Base-by-base conservation (phyloP, 2,113 vertebrate genomes). In the Numida meleagris region DNA sequence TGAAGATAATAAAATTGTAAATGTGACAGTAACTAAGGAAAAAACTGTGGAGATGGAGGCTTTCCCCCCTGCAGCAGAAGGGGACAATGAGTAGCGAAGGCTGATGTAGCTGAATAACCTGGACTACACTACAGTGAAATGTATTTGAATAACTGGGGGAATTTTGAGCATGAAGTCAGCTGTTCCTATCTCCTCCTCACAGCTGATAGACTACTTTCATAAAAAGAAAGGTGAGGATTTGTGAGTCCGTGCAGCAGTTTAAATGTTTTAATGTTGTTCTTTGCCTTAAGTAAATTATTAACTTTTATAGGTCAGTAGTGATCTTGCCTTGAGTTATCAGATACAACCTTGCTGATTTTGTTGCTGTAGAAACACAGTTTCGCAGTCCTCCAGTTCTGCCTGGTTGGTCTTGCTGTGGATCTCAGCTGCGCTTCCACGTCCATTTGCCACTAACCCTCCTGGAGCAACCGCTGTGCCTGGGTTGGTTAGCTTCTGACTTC, bases 361-460 rank as follows among this genome's bases (percentile, higher is more conserved):
- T 12, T 36, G 24, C 33, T 6, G 10, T 19, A 19, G 55, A 23
- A 33, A 0, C 33, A 20, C 10, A 34, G 1, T 55, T 38, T 33
- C 2, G 20, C 21, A 10, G 36, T 77, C 45, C 59, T 50, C 17
- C 19, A 6, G 2, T 6, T 17, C 46, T 25, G 2, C 3, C 20
- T 27, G 36, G 33, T 33, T 27, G 24, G 31, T 34, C 8, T 51
- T 16, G 48, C 29, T 70, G 27, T 1, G 10, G 45, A 27, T 36
- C 45, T 45, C 1, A 0, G 45, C 53, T 7, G 29, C 1, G 1
- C 58, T 59, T 67, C 43, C 16, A 0, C 11, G 2, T 4, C 29
- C 16, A 0, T 4, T 33, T 2, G 0, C n/a, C n/a, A 18, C 27
- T 4, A 1, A 4, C 2, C 7, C n/a, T 9, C 31, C 55, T 1